Evolutionary conservation across 2,797 vertebrate genomes (phyloP), one percentile per base, ranked within the genome.

Genomic region (Linurgus olivaceus): DNA sequence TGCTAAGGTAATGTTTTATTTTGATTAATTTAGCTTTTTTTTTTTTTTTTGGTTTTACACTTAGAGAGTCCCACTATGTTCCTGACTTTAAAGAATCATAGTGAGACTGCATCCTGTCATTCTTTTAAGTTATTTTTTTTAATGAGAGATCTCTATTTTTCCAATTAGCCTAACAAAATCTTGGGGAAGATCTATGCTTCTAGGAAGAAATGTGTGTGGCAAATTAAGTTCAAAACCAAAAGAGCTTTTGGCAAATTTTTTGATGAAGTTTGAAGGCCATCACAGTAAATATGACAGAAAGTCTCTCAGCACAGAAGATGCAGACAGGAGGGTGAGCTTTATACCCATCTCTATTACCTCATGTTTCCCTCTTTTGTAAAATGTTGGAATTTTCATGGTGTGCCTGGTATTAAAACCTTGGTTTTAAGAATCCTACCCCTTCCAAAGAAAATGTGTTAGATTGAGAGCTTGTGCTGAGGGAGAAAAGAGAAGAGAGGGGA

Each of bases 191-290:
- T 38, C 29, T 7, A 4, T 1, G 0, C 61, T 86, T 81, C n/a
- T 38, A 35, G 42, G 44, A 80, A 59, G 16, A 90, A 59, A 29
- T 0, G 0, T 1, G 0, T 7, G 14, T 33, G 35, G 18, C 19
- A 71, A 70, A 80, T 61, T 31, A 31, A 4, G 28, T 73, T 7
- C 62, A 62, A 73, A 81, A 10, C 6, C 19, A 37, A 37, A 75
- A 38, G 45, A 33, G 7, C 2, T 73, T 85, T 83, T 73, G 38
- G 29, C 1, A 5, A 28, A 0, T 17, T 24, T 78, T 73, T 48
- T 3, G 0, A 21, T 73, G 38, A 33, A 24, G 11, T 75, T 81
- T 48, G 29, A 81, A 87, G 65, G 9, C 25, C 4, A 5, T 31
- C 42, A 4, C 17, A 29, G 10, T 17, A 70, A 79, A 45, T 47